Evolutionary conservation across 1,140 invertebrate genomes (phyloP).

Genomic region (Drosophila pseudoobscura): DNA sequence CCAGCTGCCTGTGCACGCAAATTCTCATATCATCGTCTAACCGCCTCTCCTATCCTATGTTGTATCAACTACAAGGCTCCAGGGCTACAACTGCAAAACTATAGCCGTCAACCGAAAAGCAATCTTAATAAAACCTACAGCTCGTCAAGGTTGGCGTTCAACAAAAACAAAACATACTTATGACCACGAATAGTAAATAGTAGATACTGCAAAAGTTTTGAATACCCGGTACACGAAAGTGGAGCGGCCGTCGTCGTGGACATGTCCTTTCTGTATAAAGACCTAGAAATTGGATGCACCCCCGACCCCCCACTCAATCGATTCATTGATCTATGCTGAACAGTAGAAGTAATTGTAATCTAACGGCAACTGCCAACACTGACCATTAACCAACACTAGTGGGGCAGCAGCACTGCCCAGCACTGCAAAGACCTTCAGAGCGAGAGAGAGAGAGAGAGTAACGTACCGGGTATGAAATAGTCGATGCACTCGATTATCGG

Average conservation of each 20-base stretch:
- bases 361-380: too few species aligned
- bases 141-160: conserved; percentile 20
- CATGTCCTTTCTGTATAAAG: too few species aligned
- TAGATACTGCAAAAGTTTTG: not conserved
- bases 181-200: conserved; percentile 34
- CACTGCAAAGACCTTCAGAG: too few species aligned
- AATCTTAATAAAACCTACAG: conserved; percentile 30
- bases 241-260: too few species aligned
- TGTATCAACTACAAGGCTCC: conserved; percentile 26
- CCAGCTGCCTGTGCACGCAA: conserved; percentile 30
- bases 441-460: not conserved
- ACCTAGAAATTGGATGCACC: too few species aligned
- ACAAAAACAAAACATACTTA: conserved; percentile 31
- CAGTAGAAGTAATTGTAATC: too few species aligned
- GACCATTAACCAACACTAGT: too few species aligned
- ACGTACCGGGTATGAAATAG: conserved; percentile 1
- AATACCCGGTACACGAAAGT: too few species aligned
- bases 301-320: too few species aligned
- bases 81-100: conserved; percentile 8
- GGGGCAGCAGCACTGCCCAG: too few species aligned
- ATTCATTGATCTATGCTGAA: too few species aligned
- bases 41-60: conserved; percentile 40
- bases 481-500: conserved; percentile 19
- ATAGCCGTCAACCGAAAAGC: conserved; percentile 28
- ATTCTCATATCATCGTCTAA: conserved; percentile 35